Evolutionary conservation across 2,113 vertebrate species (phyloP).

Genomic region (Bos indicus): DNA sequence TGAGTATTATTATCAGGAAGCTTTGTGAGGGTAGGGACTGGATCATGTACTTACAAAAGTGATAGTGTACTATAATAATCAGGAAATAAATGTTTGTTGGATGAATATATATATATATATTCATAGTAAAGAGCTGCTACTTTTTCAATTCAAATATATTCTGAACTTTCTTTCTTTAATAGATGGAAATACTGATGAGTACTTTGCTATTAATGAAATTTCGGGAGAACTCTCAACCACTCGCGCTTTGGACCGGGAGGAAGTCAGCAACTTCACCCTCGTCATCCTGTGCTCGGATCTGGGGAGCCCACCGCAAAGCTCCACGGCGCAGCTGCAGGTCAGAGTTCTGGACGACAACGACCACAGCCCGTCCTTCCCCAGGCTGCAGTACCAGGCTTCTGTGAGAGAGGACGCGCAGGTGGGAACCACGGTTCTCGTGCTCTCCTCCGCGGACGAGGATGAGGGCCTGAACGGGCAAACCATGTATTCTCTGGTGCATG

Average conservation of each 20-base stretch:
- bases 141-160: background rate
- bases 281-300: slow-evolving; percentile 85
- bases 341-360: slow-evolving; percentile 92
- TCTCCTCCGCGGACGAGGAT: slow-evolving; percentile 87
- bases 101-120: background rate
- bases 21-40: background rate
- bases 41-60: background rate
- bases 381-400: slow-evolving; percentile 81
- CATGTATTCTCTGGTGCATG: slow-evolving; percentile 83
- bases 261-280: slow-evolving; percentile 85
- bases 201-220: slow-evolving; percentile 85
- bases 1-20: background rate
- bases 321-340: slow-evolving; percentile 81
- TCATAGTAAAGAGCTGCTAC: background rate
- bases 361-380: slow-evolving; percentile 85
- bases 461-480: slow-evolving; percentile 85
- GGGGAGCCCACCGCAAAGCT: slow-evolving; percentile 80
- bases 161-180: slow-evolving; percentile 59
- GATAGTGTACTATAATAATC: background rate
- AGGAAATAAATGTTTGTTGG: background rate
- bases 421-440: slow-evolving; percentile 81
- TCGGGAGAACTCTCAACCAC: slow-evolving; percentile 86
- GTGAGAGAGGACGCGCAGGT: slow-evolving; percentile 85
- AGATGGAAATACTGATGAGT: slow-evolving; percentile 84
- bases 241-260: slow-evolving; percentile 87